phyloP scores from a whole-genome alignment of 2,113 vertebrate genomes.

The Nerophis lumbriciformis region DNA sequence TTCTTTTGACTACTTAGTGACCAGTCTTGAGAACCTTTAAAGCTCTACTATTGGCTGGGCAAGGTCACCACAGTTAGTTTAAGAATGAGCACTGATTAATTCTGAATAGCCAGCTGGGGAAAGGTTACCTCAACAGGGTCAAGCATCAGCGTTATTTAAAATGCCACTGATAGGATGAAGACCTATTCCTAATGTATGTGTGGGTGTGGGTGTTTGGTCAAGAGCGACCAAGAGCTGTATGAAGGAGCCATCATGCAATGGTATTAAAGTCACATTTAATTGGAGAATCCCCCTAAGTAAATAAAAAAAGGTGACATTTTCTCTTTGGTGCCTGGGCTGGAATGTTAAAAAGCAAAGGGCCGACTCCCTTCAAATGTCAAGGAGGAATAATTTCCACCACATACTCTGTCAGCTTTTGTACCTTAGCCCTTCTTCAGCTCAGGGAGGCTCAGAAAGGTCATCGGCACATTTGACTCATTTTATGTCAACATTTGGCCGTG shows the following conservation, averaged over 20 bases:
- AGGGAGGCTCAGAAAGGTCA: constrained; percentile 68
- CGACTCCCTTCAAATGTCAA: constrained; percentile 70
- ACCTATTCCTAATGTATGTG: constrained; percentile 31
- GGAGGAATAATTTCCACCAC: constrained; percentile 69
- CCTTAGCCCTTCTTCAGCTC: constrained; percentile 38
- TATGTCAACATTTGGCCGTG: constrained; percentile 68
- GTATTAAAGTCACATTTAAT: constrained; percentile 73
- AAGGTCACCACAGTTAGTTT: constrained; percentile 46
- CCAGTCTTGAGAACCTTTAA: background rate
- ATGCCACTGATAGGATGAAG: constrained; percentile 57
- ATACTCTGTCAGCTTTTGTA: constrained; percentile 56
- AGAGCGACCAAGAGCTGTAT: constrained; percentile 32
- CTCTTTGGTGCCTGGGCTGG: constrained; percentile 58
- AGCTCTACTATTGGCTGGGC: constrained; percentile 8
- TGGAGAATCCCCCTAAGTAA: constrained; percentile 72
- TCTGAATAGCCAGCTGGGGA: constrained; percentile 53
- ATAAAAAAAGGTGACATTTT: constrained; percentile 76
- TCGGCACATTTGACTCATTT: constrained; percentile 65
- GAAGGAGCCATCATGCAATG: constrained; percentile 49
- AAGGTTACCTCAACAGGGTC: constrained; percentile 63
- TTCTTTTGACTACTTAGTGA: background rate
- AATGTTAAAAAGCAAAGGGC: constrained; percentile 64
- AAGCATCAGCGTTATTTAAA: constrained; percentile 66
- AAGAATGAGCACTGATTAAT: constrained; percentile 42
- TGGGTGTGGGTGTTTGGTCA: constrained; percentile 20